Conservation (phyloP, 2,888 invertebrate genomes). For the Rhogogaster chlorosoma region DNA sequence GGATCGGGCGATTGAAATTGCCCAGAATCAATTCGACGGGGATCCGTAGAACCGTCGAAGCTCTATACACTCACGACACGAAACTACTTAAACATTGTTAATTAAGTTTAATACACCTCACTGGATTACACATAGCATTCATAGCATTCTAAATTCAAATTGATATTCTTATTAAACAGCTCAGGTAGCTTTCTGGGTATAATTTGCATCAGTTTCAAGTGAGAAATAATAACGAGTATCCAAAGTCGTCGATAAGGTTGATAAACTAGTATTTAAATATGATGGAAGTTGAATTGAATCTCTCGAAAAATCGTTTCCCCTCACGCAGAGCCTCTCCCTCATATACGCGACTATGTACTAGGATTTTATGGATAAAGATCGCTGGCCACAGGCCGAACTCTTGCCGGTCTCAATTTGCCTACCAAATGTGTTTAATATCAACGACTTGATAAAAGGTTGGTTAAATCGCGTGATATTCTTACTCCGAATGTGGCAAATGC, state of each 20-base stretch:
- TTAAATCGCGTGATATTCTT: slow-evolving; percentile 34
- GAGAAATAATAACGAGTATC: neutral
- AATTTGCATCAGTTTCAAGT: neutral
- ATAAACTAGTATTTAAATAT: neutral
- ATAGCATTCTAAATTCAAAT: no score
- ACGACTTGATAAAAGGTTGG: slow-evolving; percentile 33
- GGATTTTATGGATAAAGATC: slow-evolving; percentile 12
- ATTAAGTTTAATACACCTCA: neutral
- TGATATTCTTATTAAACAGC: no score
- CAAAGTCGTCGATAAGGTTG: neutral
- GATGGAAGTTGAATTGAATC: neutral
- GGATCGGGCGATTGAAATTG: neutral
- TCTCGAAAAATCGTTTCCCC: neutral
- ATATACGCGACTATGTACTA: neutral
- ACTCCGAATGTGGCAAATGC: neutral
- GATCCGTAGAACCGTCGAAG: neutral
- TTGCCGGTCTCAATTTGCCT: slow-evolving; percentile 23
- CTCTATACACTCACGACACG: neutral
- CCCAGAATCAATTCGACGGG: neutral
- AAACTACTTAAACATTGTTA: neutral
- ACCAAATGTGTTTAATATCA: slow-evolving; percentile 33
- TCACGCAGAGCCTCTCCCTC: slow-evolving; percentile 12
- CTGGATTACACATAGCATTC: neutral
- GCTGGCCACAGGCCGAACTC: neutral
- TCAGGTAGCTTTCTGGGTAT: no score